Percentiles rank a stretch among this genome's conserved stretches.
Conservation (phyloP, 2,888 invertebrate genomes). For the Andrena chrysosceles region DNA sequence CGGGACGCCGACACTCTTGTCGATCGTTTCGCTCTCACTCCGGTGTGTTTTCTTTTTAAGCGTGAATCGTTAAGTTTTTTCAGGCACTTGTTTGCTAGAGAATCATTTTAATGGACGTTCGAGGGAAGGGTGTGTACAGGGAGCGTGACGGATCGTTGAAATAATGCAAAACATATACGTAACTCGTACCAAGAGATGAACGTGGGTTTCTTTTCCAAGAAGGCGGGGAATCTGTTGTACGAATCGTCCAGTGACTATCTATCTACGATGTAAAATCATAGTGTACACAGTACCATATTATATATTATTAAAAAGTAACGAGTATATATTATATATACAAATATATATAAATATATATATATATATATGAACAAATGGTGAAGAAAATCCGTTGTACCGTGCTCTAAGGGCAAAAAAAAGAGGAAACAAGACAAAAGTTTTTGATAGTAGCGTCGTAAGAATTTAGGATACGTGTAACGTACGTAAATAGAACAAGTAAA, state of each 20-base stretch:
- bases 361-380: constrained; percentile 64
- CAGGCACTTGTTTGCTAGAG: not conserved
- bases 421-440: constrained; percentile 44
- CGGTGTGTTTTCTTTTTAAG: not conserved
- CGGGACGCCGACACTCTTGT: constrained; percentile 17
- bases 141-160: constrained; percentile 31
- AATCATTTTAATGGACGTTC: not conserved
- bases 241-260: constrained; percentile 64
- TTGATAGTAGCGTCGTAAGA: constrained; percentile 62
- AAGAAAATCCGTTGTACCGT: constrained; percentile 64
- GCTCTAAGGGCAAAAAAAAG: constrained; percentile 51
- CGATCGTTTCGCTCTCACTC: constrained; percentile 2
- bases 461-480: constrained; percentile 67
- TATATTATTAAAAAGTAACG: constrained; percentile 60
- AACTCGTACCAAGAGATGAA: constrained; percentile 34
- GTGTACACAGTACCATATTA: constrained; percentile 73
- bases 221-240: constrained; percentile 59
- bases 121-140: not conserved
- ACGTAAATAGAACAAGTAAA: constrained; percentile 52
- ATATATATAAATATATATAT: constrained; percentile 59
- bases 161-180: constrained; percentile 45
- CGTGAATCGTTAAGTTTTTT: constrained; percentile 30
- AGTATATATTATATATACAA: constrained; percentile 59
- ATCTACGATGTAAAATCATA: constrained; percentile 73
- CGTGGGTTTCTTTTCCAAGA: constrained; percentile 19